A percentile compares a stretch with the other conserved stretches of the same genome.
phyloP scores from a whole-genome alignment of 2,888 invertebrate species.

The Hyles lineata region DNA sequence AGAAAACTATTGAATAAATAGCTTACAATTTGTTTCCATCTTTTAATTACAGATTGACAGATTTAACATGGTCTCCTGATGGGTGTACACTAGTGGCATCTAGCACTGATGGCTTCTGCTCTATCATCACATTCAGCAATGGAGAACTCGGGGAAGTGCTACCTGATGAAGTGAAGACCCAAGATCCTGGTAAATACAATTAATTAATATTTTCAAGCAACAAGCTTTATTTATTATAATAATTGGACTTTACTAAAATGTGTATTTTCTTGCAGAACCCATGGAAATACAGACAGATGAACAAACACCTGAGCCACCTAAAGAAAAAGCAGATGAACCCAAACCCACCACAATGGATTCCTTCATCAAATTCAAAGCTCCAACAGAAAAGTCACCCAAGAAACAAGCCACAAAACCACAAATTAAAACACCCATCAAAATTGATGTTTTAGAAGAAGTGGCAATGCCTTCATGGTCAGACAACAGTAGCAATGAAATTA shows the following conservation, averaged over 20 bases:
- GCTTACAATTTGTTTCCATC: background rate
- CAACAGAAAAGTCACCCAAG: constrained; percentile 64
- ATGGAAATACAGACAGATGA: constrained; percentile 57
- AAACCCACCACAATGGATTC: constrained; percentile 65
- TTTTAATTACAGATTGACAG: constrained; percentile 63
- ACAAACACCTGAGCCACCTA: constrained; percentile 40
- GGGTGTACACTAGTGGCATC: constrained; percentile 69
- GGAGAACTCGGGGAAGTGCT: constrained; percentile 66
- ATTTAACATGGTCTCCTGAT: constrained; percentile 72
- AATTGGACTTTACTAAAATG: background rate
- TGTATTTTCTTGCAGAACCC: constrained; percentile 52
- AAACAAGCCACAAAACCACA: constrained; percentile 55
- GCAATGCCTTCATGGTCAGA: constrained; percentile 82
- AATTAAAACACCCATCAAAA: constrained; percentile 72
- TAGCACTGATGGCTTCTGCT: constrained; percentile 80
- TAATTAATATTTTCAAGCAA: background rate
- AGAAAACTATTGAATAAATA: no score
- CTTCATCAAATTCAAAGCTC: constrained; percentile 74
- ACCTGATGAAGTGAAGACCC: constrained; percentile 46
- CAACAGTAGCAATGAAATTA: constrained; percentile 73
- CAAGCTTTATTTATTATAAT: background rate
- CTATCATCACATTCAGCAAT: constrained; percentile 65
- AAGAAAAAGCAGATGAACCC: constrained; percentile 36
- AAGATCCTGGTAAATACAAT: constrained; percentile 28
- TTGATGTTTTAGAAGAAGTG: constrained; percentile 72